Evolutionary conservation across 1,140 invertebrate species (phyloP).

Genomic region (Caenorhabditis latens): DNA sequence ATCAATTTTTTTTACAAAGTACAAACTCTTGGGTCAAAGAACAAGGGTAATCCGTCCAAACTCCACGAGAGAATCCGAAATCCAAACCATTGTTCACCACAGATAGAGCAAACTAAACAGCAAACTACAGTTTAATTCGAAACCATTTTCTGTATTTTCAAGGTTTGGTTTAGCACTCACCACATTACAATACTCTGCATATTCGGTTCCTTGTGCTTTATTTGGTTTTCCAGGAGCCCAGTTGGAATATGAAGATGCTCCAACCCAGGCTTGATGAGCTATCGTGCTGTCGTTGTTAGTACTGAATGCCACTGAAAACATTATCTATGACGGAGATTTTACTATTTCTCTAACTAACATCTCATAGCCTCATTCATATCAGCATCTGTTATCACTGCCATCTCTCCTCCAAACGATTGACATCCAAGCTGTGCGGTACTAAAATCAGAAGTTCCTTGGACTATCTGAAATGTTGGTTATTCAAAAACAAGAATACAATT

Average conservation of each 20-base stretch:
- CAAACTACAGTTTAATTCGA: too few species aligned
- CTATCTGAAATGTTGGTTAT: not conserved
- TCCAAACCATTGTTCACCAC: not conserved
- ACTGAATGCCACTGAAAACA: constrained; percentile 10
- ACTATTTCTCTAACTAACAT: not conserved
- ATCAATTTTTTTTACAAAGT: not conserved
- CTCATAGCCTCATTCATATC: constrained; percentile 25
- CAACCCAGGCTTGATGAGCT: not conserved
- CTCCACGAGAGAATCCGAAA: not conserved
- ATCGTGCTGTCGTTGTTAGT: not conserved
- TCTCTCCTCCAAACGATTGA: not conserved
- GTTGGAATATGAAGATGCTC: constrained; percentile 26
- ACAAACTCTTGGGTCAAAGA: not conserved
- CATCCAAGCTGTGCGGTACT: not conserved
- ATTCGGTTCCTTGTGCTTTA: not conserved
- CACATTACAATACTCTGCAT: constrained; percentile 3
- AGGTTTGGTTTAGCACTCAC: too few species aligned
- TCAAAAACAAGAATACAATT: not conserved
- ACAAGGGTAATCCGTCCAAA: constrained; percentile 11
- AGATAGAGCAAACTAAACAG: not conserved
- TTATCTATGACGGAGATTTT: too few species aligned
- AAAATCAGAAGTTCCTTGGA: not conserved
- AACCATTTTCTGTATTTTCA: too few species aligned
- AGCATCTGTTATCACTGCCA: constrained; percentile 6
- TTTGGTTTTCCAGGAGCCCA: constrained; percentile 24